Evolutionary conservation across 1,140 invertebrate genomes (phyloP), one percentile per base, ranked within the genome.

Genomic region (Rhyacophila brunnea): DNA sequence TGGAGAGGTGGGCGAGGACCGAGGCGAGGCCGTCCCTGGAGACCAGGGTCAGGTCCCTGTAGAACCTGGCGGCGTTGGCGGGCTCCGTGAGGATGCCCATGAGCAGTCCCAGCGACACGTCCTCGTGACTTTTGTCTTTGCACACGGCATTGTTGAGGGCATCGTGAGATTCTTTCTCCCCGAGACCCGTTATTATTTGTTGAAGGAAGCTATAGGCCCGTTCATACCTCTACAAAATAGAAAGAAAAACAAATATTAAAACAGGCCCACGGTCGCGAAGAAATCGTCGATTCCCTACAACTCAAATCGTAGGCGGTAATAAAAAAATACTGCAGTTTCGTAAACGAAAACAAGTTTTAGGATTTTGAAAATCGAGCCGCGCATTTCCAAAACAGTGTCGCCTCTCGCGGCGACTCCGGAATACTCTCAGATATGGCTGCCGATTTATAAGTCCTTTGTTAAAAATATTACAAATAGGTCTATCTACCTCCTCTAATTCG

Each of bases 161-260:
- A 76, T 97, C 94, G 70, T 96, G 93, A 59, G 89, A 87, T 78
- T 98, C 95, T 72, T 96, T 93, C 71, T 98, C 95, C 55, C 91
- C 93, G 57, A 93, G 81, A 53, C 91, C 92, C 52, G 84, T 80
- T 19, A 88, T 87, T 60, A 96, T 75, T 66, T 82, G 85, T 73
- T 90, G 88, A 49, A 96, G 79, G 67, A 81, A 84, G 58, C 77
- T 77, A 74, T 90, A 91, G 66, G 89, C 89, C 70, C 87, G 85
- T 72, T 95, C 92, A 68, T 93, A 90, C 84, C 92, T 93, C 93
- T 96, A 82, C 53, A 84, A 87, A 81, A 53, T 59, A 77, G 72
- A 72, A 68, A 67, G 70, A 73, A 51, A 3, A 9, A 28, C 23
- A 28, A 28, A 28, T n/a, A n/a, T 13, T 35, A 50, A 45, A 43